Base-by-base conservation (phyloP, 2,888 invertebrate genomes). In the Oligia latruncula region DNA sequence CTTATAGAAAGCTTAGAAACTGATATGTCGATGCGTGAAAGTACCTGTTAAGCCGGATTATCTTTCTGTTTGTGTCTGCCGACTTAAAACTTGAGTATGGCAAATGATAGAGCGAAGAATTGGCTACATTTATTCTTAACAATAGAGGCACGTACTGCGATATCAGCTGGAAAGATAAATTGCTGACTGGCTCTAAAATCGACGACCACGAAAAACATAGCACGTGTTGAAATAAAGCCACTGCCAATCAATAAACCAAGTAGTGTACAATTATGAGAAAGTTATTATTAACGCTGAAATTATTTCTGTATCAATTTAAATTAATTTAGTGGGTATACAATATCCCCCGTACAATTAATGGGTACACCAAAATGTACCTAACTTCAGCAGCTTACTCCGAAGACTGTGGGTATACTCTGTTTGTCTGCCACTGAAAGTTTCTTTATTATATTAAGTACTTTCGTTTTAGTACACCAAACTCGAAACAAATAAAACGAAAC, bases 131-230 rank as follows among this genome's bases (percentile, higher is more conserved):
- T 71, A 84, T 86, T 70, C 62, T 89, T 89, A 80, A 81, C 66
- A 90, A 88, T 81, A 80, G 82, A 85, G 82, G 87, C 93, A 93
- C 94, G 94, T 93, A 90, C 86, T 77, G 80, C 87, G 88, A 91
- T 93, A 95, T 93, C 81, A 86, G 83, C 73, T 55, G 74, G 64
- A 80, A 85, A 85, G 74, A 29, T 29, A 29, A 29, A 29, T 29
- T 29, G 29, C 29, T 29, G 29, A 29, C 29, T 29, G 29, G 29
- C 29, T 29, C 29, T 29, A 29, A 80, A 80, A 84, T 85, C 83
- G 52, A 55, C 64, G 83, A 84, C 88, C 86, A 90, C 85, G 90
- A 88, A 86, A 81, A 85, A 71, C 73, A 43, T 72, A 78, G 74
- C 80, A 80, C 40, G 72, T 75, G 64, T 9, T 77, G 17, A 67